These are phyloP conservation scores for Apotomis betuletana DNA, from an alignment of 2,888 invertebrate genomes.

Conservation along the genomic window DNA sequence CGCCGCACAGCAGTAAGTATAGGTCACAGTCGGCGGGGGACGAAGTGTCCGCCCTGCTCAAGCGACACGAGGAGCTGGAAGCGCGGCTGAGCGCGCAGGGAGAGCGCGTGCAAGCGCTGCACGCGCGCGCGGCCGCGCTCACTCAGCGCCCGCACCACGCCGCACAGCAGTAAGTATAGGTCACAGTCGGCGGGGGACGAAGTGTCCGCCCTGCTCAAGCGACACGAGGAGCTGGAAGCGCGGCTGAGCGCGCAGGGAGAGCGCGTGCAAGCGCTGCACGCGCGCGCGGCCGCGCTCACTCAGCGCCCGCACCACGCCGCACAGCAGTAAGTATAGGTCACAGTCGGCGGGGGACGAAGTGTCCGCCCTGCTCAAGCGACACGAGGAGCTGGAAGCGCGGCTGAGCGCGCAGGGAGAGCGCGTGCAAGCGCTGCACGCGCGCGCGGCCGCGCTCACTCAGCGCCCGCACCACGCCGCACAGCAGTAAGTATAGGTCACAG, in stretches of 20 bases:
- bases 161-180: too few species aligned
- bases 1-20: too few species aligned
- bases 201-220: conserved; percentile 95
- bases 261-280: conserved; percentile 90
- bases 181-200: conserved; percentile 92
- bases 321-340: too few species aligned
- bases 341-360: conserved; percentile 95
- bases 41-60: conserved; percentile 95
- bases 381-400: conserved; percentile 96
- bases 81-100: conserved; percentile 96
- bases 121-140: conserved; percentile 91
- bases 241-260: conserved; percentile 97
- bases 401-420: conserved; percentile 96
- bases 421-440: conserved; percentile 90
- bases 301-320: conserved; percentile 91
- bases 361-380: conserved; percentile 95
- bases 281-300: conserved; percentile 92
- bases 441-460: conserved; percentile 91
- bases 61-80: conserved; percentile 96
- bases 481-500: too few species aligned
- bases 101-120: conserved; percentile 92
- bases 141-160: conserved; percentile 92
- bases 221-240: conserved; percentile 97
- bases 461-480: conserved; percentile 91
- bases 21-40: conserved; percentile 90